Percentiles rank a stretch among this genome's conserved stretches.
Evolutionary conservation across 2,113 vertebrate genomes (phyloP).

Genomic region (Cichladusa arquata): DNA sequence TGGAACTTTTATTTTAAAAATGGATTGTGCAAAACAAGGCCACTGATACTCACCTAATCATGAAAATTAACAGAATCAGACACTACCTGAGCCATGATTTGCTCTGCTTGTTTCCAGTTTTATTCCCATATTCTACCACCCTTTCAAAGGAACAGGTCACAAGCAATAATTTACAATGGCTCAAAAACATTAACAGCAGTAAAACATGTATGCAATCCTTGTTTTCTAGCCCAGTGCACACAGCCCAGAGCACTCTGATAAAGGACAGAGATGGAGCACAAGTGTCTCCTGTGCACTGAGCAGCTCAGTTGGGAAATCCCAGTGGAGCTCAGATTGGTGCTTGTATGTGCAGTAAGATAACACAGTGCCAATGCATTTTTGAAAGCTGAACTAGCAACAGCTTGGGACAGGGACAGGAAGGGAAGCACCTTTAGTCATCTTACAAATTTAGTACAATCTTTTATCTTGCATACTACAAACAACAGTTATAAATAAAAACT

Average conservation of each 20-base stretch:
- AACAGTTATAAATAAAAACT: background rate
- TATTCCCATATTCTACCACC: background rate
- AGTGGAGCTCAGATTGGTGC: background rate
- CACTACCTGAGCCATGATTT: background rate
- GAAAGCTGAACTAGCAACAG: background rate
- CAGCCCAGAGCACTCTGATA: background rate
- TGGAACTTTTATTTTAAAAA: background rate
- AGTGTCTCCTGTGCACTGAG: background rate
- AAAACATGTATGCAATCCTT: background rate
- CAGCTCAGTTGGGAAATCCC: background rate
- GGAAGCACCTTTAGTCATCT: background rate
- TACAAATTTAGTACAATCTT: background rate
- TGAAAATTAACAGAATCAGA: background rate
- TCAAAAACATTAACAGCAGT: background rate
- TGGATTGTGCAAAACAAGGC: background rate
- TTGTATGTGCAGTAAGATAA: fast-evolving
- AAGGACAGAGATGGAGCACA: background rate
- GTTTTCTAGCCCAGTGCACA: background rate
- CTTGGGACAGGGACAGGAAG: background rate
- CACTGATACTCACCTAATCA: background rate
- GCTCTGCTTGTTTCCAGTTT: background rate
- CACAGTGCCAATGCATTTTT: background rate
- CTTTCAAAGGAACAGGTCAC: background rate
- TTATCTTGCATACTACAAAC: background rate
- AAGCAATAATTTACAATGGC: background rate